Conservation (phyloP, 1,140 invertebrate species). For the Scaptomyza montana region DNA sequence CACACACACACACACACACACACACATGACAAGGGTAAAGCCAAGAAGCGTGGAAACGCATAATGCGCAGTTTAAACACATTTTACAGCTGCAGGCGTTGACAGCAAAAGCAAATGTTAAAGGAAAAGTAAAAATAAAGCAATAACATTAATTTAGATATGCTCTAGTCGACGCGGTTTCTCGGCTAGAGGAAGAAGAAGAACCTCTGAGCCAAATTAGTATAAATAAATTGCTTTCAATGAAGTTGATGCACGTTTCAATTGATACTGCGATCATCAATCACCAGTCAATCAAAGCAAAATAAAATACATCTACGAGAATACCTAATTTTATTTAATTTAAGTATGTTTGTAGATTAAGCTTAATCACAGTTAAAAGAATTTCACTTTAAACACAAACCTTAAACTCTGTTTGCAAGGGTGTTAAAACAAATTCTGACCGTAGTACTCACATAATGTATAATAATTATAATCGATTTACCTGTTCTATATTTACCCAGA, state of each 20-base stretch:
- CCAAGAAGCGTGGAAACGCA: slow-evolving; percentile 37
- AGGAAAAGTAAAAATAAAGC: not conserved
- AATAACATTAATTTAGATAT: not conserved
- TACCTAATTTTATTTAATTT: too few relatives aligned
- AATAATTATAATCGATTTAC: too few relatives aligned
- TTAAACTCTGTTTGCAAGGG: too few relatives aligned
- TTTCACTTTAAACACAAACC: too few relatives aligned
- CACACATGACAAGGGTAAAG: not conserved
- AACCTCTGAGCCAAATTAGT: not conserved
- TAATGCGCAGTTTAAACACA: slow-evolving; percentile 49
- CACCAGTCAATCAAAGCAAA: slow-evolving; percentile 1
- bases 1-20: not conserved
- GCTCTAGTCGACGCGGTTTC: too few relatives aligned
- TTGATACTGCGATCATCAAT: not conserved
- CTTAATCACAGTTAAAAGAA: too few relatives aligned
- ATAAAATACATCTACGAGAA: too few relatives aligned
- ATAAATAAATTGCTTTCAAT: not conserved
- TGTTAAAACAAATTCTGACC: too few relatives aligned
- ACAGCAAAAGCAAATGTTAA: slow-evolving; percentile 7
- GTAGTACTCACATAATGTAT: too few relatives aligned
- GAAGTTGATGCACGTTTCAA: not conserved
- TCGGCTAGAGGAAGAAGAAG: not conserved
- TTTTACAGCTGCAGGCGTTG: slow-evolving; percentile 31
- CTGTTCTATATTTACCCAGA: too few relatives aligned
- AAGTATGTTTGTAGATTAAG: too few relatives aligned